Percentiles rank a stretch among this genome's conserved stretches.
These are phyloP conservation scores for Lepidurus packardi DNA, from an alignment of 1,140 invertebrate species.

Conservation along the genomic window DNA sequence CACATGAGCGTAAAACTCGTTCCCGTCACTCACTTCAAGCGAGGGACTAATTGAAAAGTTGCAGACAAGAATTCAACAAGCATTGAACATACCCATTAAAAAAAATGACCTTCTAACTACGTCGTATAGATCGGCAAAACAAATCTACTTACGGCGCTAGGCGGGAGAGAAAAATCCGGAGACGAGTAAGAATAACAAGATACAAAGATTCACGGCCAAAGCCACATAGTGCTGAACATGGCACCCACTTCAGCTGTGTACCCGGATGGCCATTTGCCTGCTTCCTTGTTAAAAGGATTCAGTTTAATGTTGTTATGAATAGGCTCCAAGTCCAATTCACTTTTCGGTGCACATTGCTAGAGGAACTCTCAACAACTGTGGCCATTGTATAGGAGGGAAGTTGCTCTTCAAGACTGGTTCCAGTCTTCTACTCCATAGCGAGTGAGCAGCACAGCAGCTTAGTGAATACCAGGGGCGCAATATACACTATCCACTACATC, in stretches of 20 bases:
- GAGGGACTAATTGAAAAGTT: no score
- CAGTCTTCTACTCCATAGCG: background rate
- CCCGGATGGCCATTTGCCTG: conserved; percentile 7
- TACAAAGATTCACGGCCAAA: background rate
- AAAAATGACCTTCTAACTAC: no score
- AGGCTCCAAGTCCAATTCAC: background rate
- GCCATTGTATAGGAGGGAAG: background rate
- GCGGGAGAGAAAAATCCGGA: background rate
- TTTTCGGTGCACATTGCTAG: conserved; percentile 12
- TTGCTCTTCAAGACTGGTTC: background rate
- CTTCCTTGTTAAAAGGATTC: background rate
- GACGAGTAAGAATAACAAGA: background rate
- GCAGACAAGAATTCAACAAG: no score
- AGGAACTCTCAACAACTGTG: background rate
- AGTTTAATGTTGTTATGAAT: background rate
- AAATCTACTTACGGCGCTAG: no score
- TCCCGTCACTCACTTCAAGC: no score
- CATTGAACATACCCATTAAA: no score
- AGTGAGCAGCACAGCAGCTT: background rate
- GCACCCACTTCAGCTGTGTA: conserved; percentile 8
- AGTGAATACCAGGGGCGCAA: background rate
- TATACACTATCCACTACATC: background rate
- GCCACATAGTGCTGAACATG: background rate
- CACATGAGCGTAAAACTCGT: no score
- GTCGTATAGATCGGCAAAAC: no score